These are phyloP conservation scores for Podarcis muralis DNA, from an alignment of 2,113 vertebrate species.

Conservation along the genomic window DNA sequence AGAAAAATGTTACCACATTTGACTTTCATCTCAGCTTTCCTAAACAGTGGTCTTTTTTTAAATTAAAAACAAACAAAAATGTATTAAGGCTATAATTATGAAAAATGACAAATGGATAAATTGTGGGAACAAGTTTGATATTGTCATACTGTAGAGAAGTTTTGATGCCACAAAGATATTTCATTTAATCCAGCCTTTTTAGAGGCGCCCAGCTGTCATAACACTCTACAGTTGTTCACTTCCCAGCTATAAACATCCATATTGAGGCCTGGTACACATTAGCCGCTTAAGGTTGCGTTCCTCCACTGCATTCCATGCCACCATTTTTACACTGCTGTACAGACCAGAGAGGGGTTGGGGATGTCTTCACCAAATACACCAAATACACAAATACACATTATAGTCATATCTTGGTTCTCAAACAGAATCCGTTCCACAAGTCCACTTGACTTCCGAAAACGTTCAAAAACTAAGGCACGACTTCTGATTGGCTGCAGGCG, in stretches of 20 bases:
- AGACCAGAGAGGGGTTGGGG: too few relatives aligned
- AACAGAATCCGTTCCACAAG: too few relatives aligned
- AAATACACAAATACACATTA: too few relatives aligned
- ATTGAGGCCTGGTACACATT: too few relatives aligned
- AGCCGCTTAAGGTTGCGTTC: background rate
- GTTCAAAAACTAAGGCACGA: too few relatives aligned
- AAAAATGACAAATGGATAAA: conserved; percentile 18
- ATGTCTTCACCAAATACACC: too few relatives aligned
- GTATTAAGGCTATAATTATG: conserved; percentile 48
- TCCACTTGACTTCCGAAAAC: too few relatives aligned
- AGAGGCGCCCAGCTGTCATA: background rate
- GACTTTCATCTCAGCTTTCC: conserved; percentile 64
- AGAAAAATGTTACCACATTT: conserved; percentile 63
- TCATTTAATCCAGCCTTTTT: background rate
- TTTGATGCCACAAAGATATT: background rate
- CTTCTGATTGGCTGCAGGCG: too few relatives aligned
- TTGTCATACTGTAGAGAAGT: fast-evolving
- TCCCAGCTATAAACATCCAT: background rate
- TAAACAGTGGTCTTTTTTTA: conserved; percentile 42
- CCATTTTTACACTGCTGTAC: too few relatives aligned
- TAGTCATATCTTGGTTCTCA: too few relatives aligned
- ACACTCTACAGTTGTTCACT: background rate
- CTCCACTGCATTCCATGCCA: background rate
- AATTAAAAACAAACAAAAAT: conserved; percentile 34
- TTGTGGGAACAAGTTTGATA: background rate